Evolutionary conservation across 2,797 vertebrate species (phyloP).

Genomic region (Stomatorhinus walkeri): DNA sequence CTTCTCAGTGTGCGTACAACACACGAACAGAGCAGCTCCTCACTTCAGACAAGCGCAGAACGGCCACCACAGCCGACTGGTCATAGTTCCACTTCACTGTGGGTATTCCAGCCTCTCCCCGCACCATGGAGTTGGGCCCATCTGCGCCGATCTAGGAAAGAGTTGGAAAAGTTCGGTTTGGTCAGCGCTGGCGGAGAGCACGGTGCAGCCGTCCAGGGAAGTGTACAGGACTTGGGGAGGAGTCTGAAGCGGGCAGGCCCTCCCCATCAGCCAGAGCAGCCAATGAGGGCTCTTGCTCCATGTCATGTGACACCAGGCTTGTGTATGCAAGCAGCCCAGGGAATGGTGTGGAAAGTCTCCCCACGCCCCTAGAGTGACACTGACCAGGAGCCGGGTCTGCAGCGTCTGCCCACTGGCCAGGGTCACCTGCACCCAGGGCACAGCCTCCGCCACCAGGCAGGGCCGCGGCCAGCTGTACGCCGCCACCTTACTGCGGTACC

Average conservation of each 20-base stretch:
- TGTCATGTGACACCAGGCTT: background rate
- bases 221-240: background rate
- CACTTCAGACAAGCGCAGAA: slow-evolving; percentile 88
- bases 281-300: background rate
- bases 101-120: slow-evolving; percentile 73
- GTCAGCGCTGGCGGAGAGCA: background rate
- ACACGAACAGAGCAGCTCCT: slow-evolving; percentile 12
- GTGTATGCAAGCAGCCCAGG: background rate
- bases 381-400: slow-evolving; percentile 87
- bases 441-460: slow-evolving; percentile 58
- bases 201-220: background rate
- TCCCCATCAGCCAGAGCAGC: background rate
- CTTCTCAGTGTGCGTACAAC: background rate
- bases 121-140: slow-evolving; percentile 83
- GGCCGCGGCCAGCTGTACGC: slow-evolving; percentile 77
- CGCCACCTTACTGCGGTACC: slow-evolving; percentile 81
- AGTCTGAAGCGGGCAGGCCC: background rate
- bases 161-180: background rate
- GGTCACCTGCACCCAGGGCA: slow-evolving; percentile 85
- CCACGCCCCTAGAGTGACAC: slow-evolving; percentile 37
- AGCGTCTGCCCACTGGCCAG: slow-evolving; percentile 79
- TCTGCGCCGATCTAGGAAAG: slow-evolving; percentile 84
- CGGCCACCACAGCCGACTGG: slow-evolving; percentile 91
- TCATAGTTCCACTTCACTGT: slow-evolving; percentile 84
- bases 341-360: background rate